Evolutionary conservation across 2,797 vertebrate species (phyloP).

Genomic region (Cyprinodon diabolis): DNA sequence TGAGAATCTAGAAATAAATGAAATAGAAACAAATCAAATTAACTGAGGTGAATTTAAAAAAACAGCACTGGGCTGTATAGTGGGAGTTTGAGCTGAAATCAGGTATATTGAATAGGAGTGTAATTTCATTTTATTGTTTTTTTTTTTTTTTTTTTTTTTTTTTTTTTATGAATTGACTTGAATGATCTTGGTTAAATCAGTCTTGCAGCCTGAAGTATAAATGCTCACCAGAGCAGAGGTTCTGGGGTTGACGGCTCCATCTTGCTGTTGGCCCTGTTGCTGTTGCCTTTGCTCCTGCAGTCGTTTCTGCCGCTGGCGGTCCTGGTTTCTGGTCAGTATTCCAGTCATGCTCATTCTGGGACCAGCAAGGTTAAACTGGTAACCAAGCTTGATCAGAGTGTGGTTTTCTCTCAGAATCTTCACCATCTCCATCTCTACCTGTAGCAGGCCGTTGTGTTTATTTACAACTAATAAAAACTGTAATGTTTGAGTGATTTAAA

Average conservation of each 20-base stretch:
- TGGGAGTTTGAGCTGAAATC: background rate
- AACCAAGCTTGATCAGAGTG: slow-evolving; percentile 92
- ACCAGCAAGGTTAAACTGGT: slow-evolving; percentile 96
- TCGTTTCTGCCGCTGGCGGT: slow-evolving; percentile 93
- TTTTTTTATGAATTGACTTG: background rate
- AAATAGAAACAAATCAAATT: too few relatives aligned
- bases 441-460: background rate
- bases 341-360: slow-evolving; percentile 97
- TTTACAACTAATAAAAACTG: too few relatives aligned
- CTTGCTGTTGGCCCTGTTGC: slow-evolving; percentile 76
- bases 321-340: slow-evolving; percentile 95
- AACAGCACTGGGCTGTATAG: too few relatives aligned
- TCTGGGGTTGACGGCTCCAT: slow-evolving; percentile 79
- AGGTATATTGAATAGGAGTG: background rate
- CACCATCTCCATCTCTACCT: slow-evolving; percentile 98
- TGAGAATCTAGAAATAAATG: too few relatives aligned
- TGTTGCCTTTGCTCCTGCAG: slow-evolving; percentile 91
- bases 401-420: slow-evolving; percentile 92
- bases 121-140: background rate
- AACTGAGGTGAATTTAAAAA: background rate
- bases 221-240: slow-evolving; percentile 77
- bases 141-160: too few relatives aligned
- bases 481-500: background rate
- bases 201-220: background rate
- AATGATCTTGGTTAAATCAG: background rate